Conservation (phyloP, 2,113 vertebrate species). For the Tautogolabrus adspersus region DNA sequence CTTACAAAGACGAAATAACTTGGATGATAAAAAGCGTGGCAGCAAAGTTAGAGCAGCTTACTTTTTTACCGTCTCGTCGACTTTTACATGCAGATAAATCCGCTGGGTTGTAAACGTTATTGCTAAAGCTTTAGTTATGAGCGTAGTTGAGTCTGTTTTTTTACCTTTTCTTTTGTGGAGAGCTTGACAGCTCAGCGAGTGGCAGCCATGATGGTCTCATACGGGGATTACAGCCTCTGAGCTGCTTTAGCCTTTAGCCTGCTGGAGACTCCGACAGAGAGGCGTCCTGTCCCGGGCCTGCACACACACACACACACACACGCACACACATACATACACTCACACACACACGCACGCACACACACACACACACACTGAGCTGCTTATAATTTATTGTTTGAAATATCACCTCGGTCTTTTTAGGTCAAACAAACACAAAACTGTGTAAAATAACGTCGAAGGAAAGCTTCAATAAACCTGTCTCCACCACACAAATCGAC, state of each 20-base stretch:
- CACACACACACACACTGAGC: not conserved
- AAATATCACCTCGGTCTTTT: not conserved
- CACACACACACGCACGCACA: not conserved
- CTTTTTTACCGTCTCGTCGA: constrained; percentile 6
- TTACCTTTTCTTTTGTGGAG: constrained; percentile 77
- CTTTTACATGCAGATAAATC: not conserved
- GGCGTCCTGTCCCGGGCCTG: constrained; percentile 48
- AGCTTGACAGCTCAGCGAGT: constrained; percentile 84
- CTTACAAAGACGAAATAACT: constrained; percentile 71
- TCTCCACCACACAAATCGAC: not conserved
- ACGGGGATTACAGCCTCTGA: constrained; percentile 80
- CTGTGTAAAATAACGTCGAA: not conserved
- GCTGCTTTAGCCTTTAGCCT: constrained; percentile 79
- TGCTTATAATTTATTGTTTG: not conserved
- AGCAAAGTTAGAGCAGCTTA: constrained; percentile 51
- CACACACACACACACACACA: not conserved
- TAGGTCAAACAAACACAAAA: not conserved
- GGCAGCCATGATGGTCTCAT: constrained; percentile 83
- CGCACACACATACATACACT: not conserved
- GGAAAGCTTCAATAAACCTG: not conserved
- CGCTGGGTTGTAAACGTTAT: accelerated
- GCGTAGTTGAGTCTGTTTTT: constrained; percentile 38
- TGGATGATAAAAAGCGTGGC: constrained; percentile 49
- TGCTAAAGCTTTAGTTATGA: not conserved
- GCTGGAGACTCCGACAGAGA: constrained; percentile 33